Evolutionary conservation across 2,797 vertebrate species (phyloP), one percentile per base, ranked within the genome.

Genomic region (Decapterus maruadsi): DNA sequence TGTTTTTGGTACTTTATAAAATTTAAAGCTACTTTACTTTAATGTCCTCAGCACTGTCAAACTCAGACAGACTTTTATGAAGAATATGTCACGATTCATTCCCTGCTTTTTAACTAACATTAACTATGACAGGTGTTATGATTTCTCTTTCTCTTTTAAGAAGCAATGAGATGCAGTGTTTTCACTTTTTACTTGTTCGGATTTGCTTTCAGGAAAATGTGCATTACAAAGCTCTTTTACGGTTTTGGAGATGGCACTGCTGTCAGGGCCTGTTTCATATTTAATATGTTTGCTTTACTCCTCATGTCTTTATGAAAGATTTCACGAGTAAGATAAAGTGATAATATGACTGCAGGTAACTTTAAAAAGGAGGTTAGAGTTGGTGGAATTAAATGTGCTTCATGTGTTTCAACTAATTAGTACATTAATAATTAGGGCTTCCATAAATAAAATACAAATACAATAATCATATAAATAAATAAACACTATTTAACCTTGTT

Each of bases 201-300:
- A 62, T 75, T 59, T 67, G 2, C 55, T 75, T 62, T 60, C 20
- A 68, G 48, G 26, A 64, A 58, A 71, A 75, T 26, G 13, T 58
- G 57, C 38, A 2, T 61, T 55, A 68, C 50, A 34, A 66, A 45
- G 38, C 72, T 65, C 8, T 72, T 56, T 68, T 19, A 34, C 13
- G 19, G 40, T 56, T 79, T 51, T 22, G 38, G 19, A 61, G 48
- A 56, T 11, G 19, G 20, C 40, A 34, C 31, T 54, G 31, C 36
- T 82, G 75, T 84, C 67, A 81, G 45, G 64, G 19, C 19, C 46
- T 43, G 40, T 66, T 82, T 76, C 67, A 79, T 84, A 56, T 73
- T 80, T 57, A 56, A 72, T 57, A 1, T 54, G 38, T 63, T 77
- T 72, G 20, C 26, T 51, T 60, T 51, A 4, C 36, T 64, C 14